Base-by-base conservation (phyloP, 2,113 vertebrate genomes). In the Lagopus leucura region DNA sequence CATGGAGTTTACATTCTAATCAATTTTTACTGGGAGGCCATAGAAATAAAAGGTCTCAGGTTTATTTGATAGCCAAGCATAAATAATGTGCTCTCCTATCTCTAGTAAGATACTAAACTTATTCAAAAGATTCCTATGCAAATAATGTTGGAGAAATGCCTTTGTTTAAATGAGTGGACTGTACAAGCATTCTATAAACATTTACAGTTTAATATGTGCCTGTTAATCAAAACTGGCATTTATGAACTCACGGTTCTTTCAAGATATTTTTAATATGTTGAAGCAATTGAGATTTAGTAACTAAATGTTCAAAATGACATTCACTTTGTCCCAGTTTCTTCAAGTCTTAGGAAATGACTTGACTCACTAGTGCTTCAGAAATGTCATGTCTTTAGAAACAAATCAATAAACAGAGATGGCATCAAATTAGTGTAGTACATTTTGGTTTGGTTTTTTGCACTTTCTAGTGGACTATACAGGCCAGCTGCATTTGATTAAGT, bases 161-260 rank as follows among this genome's bases (percentile, higher is more conserved):
- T 96, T 95, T 86, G 92, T 94, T 95, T 91, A 93, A 96, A 89
- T 79, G 48, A 58, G 54, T 73, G 91, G 81, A 38, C 93, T 91
- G 93, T 82, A 76, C 63, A 92, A 79, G 40, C 67, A 66, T 45
- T 75, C 70, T 90, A 16, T 84, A 89, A 96, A 93, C 57, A 90
- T 89, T 82, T 94, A 84, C 70, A 93, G 40, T 64, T 82, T 89
- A 92, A 87, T 84, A 79, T 40, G 47, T 45, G 74, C 30, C 61
- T 96, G 76, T 93, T 92, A 92, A 94, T 85, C 78, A 92, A 84
- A 81, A 80, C 14, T 89, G 81, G 34, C 70, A 42, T 63, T 66
- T 40, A 19, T 71, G 76, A 92, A 93, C 86, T 63, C 81, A 77
- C 0, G 0, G 63, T 82, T 95, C 83, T 92, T 91, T 70, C 57